Conservation (phyloP, 2,888 invertebrate genomes). For the Microplitis deprimator region DNA sequence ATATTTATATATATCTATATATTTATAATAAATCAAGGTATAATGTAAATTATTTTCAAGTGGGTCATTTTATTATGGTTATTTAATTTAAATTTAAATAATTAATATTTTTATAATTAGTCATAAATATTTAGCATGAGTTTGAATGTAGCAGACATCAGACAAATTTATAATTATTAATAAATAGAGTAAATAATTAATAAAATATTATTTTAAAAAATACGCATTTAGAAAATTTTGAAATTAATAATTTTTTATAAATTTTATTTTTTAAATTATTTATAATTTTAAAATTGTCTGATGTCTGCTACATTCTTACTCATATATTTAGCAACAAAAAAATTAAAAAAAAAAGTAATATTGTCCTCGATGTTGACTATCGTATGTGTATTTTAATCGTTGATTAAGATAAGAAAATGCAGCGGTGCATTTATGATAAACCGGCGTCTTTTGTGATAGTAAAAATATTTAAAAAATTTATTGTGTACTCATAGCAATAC, state of each 20-base stretch:
- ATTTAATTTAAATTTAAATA: too few species aligned
- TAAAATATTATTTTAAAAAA: too few species aligned
- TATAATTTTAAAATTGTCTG: too few species aligned
- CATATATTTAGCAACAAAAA: too few species aligned
- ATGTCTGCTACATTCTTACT: too few species aligned
- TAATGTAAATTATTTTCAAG: neutral
- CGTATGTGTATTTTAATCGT: slow-evolving; percentile 4
- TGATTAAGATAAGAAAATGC: slow-evolving; percentile 28
- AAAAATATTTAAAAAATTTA: neutral
- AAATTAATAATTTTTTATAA: too few species aligned
- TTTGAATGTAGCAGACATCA: too few species aligned
- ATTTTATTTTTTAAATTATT: too few species aligned
- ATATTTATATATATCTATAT: slow-evolving; percentile 23
- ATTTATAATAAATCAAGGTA: slow-evolving; percentile 21
- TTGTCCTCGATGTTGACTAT: slow-evolving; percentile 15
- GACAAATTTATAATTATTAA: too few species aligned
- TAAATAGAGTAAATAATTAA: too few species aligned
- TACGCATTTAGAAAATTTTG: too few species aligned
- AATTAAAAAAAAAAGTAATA: neutral
- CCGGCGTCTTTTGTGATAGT: slow-evolving; percentile 9
- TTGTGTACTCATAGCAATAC: too few species aligned
- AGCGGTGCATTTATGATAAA: slow-evolving; percentile 31
- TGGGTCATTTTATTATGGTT: slow-evolving; percentile 1
- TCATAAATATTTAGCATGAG: neutral
- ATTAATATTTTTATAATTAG: neutral